phyloP scores from a whole-genome alignment of 2,888 invertebrate species.

The Endotricha flammealis region DNA sequence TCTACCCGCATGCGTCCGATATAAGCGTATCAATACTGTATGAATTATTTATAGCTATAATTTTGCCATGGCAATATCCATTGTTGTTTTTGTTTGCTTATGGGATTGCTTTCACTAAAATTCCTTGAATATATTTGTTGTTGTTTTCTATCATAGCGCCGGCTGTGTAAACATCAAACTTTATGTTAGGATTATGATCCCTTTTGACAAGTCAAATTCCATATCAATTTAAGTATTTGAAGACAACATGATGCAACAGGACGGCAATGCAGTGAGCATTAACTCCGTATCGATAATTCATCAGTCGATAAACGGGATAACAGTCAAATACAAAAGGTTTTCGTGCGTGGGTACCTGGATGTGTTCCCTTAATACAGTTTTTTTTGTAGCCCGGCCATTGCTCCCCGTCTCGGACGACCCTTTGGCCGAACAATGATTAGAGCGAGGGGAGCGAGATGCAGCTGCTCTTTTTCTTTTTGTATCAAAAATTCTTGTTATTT shows the following conservation, averaged over 20 bases:
- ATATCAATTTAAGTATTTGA: too few relatives aligned
- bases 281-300: constrained; percentile 5
- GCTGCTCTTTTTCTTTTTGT: constrained; percentile 69
- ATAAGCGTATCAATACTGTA: constrained; percentile 14
- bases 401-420: constrained; percentile 69
- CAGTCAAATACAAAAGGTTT: constrained; percentile 27
- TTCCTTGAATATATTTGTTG: background rate
- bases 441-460: constrained; percentile 66
- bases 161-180: too few relatives aligned
- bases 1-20: constrained; percentile 38
- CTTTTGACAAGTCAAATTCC: too few relatives aligned
- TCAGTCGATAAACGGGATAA: constrained; percentile 25
- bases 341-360: constrained; percentile 61
- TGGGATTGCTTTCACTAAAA: background rate
- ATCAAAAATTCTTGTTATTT: constrained; percentile 42
- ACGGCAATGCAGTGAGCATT: too few relatives aligned
- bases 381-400: constrained; percentile 57
- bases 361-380: constrained; percentile 48
- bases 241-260: too few relatives aligned
- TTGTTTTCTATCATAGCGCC: constrained; percentile 6
- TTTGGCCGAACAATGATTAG: constrained; percentile 68
- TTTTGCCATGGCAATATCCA: constrained; percentile 26
- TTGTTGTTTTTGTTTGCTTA: constrained; percentile 15
- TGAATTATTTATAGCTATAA: constrained; percentile 28
- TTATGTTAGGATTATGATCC: too few relatives aligned